Conservation (phyloP, 2,797 vertebrate species). For the Alca torda region DNA sequence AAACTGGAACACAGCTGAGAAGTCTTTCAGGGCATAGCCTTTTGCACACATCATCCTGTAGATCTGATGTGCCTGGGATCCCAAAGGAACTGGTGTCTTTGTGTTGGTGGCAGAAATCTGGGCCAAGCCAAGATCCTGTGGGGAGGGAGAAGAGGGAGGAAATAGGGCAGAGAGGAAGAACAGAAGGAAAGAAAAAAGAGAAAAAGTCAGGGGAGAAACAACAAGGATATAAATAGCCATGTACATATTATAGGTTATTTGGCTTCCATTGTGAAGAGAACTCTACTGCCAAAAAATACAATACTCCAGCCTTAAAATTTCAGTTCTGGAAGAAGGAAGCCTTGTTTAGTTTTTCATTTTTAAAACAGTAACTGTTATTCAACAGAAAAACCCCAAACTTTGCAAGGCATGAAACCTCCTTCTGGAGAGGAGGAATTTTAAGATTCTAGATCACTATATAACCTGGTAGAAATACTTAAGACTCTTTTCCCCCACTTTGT, state of each 20-base stretch:
- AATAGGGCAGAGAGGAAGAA: background rate
- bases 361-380: background rate
- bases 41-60: conserved; percentile 97
- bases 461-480: background rate
- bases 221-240: background rate
- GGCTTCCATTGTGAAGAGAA: background rate
- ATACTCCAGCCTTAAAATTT: background rate
- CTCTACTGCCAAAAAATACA: background rate
- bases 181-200: background rate
- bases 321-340: background rate
- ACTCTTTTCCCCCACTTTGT: background rate
- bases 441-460: background rate
- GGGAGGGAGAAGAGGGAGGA: background rate
- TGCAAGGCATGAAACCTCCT: background rate
- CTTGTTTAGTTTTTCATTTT: background rate
- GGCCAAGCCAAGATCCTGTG: conserved; percentile 92
- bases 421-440: background rate
- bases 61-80: conserved; percentile 93
- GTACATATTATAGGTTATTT: background rate
- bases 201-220: background rate
- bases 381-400: background rate
- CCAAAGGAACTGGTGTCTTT: conserved; percentile 89
- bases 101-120: conserved; percentile 95
- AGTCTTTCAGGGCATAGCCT: conserved; percentile 95
- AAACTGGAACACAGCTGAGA: conserved; percentile 97